Percentiles rank a stretch among this genome's conserved stretches.
phyloP scores from a whole-genome alignment of 2,113 vertebrate genomes.

The Echinops telfairi region DNA sequence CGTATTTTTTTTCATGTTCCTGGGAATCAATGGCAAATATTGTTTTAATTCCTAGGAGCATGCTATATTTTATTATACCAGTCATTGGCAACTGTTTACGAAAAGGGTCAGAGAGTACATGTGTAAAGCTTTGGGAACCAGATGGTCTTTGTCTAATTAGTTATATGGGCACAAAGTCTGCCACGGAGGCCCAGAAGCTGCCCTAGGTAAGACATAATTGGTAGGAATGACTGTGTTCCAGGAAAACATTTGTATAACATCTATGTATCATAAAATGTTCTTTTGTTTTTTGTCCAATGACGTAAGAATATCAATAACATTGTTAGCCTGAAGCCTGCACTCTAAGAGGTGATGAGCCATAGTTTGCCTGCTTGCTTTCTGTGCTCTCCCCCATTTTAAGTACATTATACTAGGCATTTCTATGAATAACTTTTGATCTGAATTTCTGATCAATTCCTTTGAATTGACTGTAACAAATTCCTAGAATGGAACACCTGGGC shows the following conservation, averaged over 20 bases:
- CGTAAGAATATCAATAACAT: conserved; percentile 3
- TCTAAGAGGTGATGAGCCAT: neutral
- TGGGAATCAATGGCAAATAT: conserved; percentile 40
- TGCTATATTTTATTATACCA: neutral
- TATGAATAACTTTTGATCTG: conserved; percentile 37
- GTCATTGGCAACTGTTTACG: neutral
- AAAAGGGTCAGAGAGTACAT: neutral
- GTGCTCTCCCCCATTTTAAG: neutral
- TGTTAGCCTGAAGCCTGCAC: neutral
- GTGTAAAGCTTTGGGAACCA: neutral
- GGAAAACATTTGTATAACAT: neutral
- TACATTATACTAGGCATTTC: neutral
- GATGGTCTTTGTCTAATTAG: neutral
- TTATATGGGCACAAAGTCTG: neutral
- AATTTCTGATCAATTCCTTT: conserved; percentile 18
- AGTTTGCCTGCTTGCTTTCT: neutral
- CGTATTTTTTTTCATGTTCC: conserved; percentile 24
- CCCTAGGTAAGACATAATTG: neutral
- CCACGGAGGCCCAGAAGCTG: neutral
- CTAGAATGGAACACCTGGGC: conserved; percentile 6
- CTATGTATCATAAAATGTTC: conserved; percentile 20
- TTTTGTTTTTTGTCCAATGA: conserved; percentile 8
- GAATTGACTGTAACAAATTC: conserved; percentile 27
- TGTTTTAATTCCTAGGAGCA: conserved; percentile 4
- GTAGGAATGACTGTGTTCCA: neutral